Base-by-base conservation (phyloP, 2,113 vertebrate genomes). In the Perca flavescens region DNA sequence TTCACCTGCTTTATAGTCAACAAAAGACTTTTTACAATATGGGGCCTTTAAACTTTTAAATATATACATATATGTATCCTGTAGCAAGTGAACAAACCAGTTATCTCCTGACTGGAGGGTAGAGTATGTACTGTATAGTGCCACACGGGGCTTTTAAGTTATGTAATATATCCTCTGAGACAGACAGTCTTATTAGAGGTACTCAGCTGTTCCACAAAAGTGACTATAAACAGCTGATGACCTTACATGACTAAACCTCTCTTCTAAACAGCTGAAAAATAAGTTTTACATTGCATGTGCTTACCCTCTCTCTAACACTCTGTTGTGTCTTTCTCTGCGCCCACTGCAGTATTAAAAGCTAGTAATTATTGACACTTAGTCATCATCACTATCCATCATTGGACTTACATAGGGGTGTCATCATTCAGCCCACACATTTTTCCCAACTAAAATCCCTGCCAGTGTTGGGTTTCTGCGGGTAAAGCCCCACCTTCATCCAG, bases 401-500 rank as follows among this genome's bases (percentile, higher is more conserved):
- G 77, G 83, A 91, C 74, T 90, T 80, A 84, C 67, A 15, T 58
- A 69, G 17, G 22, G 12, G 31, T 79, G 80, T 90, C 83, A 89
- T 81, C 73, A 25, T 64, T 81, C 53, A 53, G 61, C 74, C 88
- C 80, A 77, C 88, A 68, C 53, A 22, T 57, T 57, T 34, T 70
- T 64, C 62, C 52, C 63, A 34, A 62, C 62, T 40, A 2, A 78
- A 84, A 62, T 57, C 85, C 76, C 64, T 21, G 73, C 43, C 84
- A 63, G 80, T 58, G 74, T 68, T 83, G 73, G 56, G 53, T 80
- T 83, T 70, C 76, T 86, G 87, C 64, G 77, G 75, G 56, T 67
- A 46, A 75, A 58, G 74, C 83, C 78, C 82, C 88, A 82, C 87
- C 86, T 84, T 86, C 77, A 86, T 53, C 74, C 83, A 93, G 92